Conservation (phyloP, 2,113 vertebrate genomes). For the Tragelaphus strepsiceros region DNA sequence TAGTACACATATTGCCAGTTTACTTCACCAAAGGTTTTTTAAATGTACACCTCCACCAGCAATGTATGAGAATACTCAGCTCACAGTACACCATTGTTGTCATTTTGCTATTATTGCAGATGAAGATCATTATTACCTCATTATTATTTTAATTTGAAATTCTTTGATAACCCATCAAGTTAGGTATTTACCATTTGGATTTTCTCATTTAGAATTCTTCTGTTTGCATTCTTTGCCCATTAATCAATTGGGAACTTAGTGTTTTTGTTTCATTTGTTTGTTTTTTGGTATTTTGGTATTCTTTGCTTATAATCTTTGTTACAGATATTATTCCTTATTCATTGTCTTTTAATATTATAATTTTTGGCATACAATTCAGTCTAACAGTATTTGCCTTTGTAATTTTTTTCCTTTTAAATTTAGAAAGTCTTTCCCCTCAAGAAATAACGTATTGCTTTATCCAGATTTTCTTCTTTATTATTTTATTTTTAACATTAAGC, state of each 20-base stretch:
- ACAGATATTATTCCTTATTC: constrained; percentile 3
- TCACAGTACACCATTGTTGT: not conserved
- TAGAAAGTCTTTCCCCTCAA: not conserved
- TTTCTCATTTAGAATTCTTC: constrained; percentile 57
- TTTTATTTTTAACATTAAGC: not conserved
- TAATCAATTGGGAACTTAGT: constrained; percentile 21
- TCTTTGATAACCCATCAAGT: constrained; percentile 33
- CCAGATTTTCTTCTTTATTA: not conserved
- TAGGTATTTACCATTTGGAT: constrained; percentile 45
- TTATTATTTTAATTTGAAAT: constrained; percentile 62
- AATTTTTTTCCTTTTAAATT: constrained; percentile 25
- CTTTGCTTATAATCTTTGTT: constrained; percentile 6
- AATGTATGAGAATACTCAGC: not conserved
- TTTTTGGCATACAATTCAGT: not conserved
- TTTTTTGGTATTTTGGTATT: constrained; percentile 9
- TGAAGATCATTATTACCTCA: constrained; percentile 41
- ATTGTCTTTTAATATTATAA: constrained; percentile 48
- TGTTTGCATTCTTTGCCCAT: constrained; percentile 17
- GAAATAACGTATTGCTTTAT: constrained; percentile 13
- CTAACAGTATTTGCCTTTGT: constrained; percentile 29
- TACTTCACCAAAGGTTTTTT: not conserved
- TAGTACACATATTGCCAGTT: not conserved
- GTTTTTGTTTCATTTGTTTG: constrained; percentile 31
- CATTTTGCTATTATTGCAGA: not conserved
- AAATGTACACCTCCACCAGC: not conserved